Percentiles rank a stretch among this genome's conserved stretches.
Conservation (phyloP, 2,888 invertebrate species). For the Tachina lurida region DNA sequence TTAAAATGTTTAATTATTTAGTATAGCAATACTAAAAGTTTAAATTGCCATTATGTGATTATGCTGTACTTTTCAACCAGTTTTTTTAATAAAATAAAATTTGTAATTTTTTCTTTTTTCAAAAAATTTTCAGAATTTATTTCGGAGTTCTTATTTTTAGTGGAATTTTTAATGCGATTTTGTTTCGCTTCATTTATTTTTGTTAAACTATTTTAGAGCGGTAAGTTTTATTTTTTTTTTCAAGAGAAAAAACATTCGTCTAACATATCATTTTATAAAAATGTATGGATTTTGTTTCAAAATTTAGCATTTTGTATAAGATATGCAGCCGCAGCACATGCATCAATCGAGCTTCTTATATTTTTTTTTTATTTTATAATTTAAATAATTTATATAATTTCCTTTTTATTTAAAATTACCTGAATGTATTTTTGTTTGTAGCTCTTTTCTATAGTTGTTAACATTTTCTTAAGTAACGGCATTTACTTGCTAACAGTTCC, state of each 20-base stretch:
- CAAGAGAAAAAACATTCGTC: conserved; percentile 38
- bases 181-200: conserved; percentile 30
- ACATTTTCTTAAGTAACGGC: conserved; percentile 59
- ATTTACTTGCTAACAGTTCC: conserved; percentile 54
- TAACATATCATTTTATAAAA: conserved; percentile 70
- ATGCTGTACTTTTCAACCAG: not conserved
- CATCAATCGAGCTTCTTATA: conserved; percentile 32
- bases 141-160: conserved; percentile 44
- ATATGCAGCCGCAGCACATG: conserved; percentile 50
- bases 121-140: conserved; percentile 60
- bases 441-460: conserved; percentile 44
- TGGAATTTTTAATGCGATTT: conserved; percentile 61
- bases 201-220: conserved; percentile 51
- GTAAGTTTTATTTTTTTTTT: conserved; percentile 26
- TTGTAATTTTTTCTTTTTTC: conserved; percentile 24
- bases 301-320: conserved; percentile 44
- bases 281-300: conserved; percentile 58
- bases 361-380: conserved; percentile 28
- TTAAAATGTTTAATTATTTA: no score
- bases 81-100: conserved; percentile 13
- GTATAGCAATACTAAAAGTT: no score
- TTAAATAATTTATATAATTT: conserved; percentile 53
- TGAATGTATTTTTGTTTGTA: conserved; percentile 61
- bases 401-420: conserved; percentile 58
- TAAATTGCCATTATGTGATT: no score